phyloP scores from a whole-genome alignment of 2,113 vertebrate species.

The Arvicanthis niloticus region DNA sequence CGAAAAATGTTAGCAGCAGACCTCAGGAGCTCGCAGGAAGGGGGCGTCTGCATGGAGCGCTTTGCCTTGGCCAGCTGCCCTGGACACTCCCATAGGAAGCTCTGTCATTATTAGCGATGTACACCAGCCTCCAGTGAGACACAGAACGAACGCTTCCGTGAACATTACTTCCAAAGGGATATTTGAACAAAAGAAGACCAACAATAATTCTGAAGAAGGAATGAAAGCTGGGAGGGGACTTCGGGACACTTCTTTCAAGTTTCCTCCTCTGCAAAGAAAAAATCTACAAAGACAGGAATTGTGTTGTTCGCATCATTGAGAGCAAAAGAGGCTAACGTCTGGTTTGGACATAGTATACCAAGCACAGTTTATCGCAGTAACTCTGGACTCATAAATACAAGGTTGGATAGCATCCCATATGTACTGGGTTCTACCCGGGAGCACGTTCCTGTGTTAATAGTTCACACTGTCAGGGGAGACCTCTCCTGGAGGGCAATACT shows the following conservation, averaged over 20 bases:
- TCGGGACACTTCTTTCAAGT: not conserved
- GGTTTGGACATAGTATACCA: not conserved
- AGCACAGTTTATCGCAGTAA: not conserved
- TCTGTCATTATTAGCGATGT: not conserved
- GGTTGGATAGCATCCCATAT: not conserved
- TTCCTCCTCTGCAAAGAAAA: not conserved
- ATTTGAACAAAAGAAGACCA: not conserved
- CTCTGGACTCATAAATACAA: not conserved
- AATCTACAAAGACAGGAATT: not conserved
- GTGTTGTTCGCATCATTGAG: not conserved
- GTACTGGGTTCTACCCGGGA: too few relatives aligned
- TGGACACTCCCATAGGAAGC: not conserved
- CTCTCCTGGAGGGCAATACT: constrained; percentile 47
- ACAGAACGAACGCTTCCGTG: not conserved
- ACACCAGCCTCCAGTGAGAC: not conserved
- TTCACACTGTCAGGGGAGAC: constrained; percentile 9
- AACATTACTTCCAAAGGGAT: not conserved
- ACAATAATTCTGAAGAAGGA: not conserved
- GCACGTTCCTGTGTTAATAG: not conserved
- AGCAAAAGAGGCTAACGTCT: not conserved
- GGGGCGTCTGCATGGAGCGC: too few relatives aligned
- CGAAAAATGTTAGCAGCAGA: not conserved
- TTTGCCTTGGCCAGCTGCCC: not conserved
- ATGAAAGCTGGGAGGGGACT: not conserved
- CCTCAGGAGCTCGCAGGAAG: not conserved